Evolutionary conservation across 2,797 vertebrate species (phyloP).

Genomic region (Syngnathus acus): DNA sequence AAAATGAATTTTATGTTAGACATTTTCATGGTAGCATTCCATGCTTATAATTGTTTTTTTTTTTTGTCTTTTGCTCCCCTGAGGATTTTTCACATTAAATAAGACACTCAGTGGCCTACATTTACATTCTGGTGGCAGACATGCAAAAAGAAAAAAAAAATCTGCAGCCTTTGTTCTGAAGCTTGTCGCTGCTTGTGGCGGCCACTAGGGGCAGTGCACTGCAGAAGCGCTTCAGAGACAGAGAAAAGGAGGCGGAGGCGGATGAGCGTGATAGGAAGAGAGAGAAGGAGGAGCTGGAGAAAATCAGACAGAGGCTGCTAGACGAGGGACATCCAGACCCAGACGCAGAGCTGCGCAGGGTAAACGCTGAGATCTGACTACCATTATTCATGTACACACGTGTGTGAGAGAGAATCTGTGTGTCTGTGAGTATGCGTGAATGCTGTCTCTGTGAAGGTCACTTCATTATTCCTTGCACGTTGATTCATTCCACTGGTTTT

Average conservation of each 20-base stretch:
- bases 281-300: conserved; percentile 96
- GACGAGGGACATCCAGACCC: conserved; percentile 98
- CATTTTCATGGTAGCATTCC: too few relatives aligned
- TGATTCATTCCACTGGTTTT: conserved; percentile 25
- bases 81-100: not conserved
- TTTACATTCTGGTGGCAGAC: conserved; percentile 26
- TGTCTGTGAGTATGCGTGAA: conserved; percentile 3
- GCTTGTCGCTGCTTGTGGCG: conserved; percentile 37
- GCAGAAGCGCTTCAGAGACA: conserved; percentile 93
- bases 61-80: too few relatives aligned
- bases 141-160: not conserved
- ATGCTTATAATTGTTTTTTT: too few relatives aligned
- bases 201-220: conserved; percentile 91
- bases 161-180: conserved; percentile 55
- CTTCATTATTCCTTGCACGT: conserved; percentile 32
- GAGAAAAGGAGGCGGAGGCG: conserved; percentile 96
- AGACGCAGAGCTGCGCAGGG: conserved; percentile 95
- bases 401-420: conserved; percentile 6
- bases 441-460: conserved; percentile 63
- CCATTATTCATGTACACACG: conserved; percentile 9
- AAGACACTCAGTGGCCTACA: conserved; percentile 26
- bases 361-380: conserved; percentile 38
- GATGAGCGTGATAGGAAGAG: conserved; percentile 97
- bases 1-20: too few relatives aligned
- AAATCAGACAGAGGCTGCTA: conserved; percentile 93